phyloP scores from a whole-genome alignment of 2,888 invertebrate species.

The Invenusta paracnida region DNA sequence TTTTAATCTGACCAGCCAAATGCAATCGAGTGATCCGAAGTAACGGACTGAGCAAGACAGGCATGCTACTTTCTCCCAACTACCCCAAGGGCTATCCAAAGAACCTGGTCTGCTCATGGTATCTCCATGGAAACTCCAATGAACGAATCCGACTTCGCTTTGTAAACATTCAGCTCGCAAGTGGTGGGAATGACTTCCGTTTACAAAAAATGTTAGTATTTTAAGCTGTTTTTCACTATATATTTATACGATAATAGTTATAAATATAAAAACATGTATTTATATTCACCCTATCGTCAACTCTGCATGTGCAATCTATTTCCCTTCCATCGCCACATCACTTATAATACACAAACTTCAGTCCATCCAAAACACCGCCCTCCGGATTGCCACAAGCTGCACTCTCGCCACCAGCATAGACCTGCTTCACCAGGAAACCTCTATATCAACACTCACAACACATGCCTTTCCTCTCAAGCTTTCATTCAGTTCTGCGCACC shows the following conservation, averaged over 20 bases:
- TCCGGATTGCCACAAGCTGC: not conserved
- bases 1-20: too few species aligned
- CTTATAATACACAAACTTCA: not conserved
- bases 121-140: slow-evolving; percentile 49
- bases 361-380: not conserved
- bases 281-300: too few species aligned
- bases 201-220: not conserved
- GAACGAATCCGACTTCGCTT: slow-evolving; percentile 48
- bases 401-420: not conserved
- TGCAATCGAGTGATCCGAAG: not conserved
- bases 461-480: not conserved
- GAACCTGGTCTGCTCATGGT: slow-evolving; percentile 50
- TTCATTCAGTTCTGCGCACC: not conserved
- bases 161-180: not conserved
- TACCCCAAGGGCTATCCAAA: not conserved
- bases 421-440: not conserved
- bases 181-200: not conserved
- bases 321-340: too few species aligned
- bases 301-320: too few species aligned
- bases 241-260: too few species aligned
- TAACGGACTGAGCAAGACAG: not conserved
- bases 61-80: not conserved
- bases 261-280: too few species aligned
- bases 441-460: not conserved
- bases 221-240: too few species aligned